phyloP scores from a whole-genome alignment of 2,113 vertebrate species.

The Thalassoma bifasciatum region DNA sequence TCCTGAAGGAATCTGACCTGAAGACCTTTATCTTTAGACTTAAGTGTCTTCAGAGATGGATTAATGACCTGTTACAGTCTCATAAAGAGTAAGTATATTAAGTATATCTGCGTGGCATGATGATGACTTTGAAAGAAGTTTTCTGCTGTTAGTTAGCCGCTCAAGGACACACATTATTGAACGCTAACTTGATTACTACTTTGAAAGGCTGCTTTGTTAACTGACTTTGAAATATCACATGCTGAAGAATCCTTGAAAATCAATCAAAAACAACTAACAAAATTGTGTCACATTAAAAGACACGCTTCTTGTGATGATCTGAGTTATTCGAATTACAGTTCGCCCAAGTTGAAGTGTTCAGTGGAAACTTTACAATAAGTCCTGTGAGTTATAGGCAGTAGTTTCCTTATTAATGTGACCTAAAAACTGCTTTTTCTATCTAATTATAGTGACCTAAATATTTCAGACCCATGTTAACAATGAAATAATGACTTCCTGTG shows the following conservation, averaged over 20 bases:
- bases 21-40: not conserved
- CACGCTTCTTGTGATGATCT: not conserved
- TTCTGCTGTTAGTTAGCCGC: too few species aligned
- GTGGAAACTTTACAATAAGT: not conserved
- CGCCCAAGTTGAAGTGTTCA: not conserved
- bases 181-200: not conserved
- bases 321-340: too few species aligned
- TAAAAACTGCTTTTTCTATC: not conserved
- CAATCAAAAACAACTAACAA: not conserved
- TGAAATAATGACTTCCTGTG: conserved; percentile 17
- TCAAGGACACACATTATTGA: not conserved
- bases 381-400: not conserved
- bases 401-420: not conserved
- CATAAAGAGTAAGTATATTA: not conserved
- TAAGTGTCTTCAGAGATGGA: not conserved
- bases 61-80: not conserved
- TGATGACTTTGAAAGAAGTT: too few species aligned
- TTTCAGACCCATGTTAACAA: not conserved
- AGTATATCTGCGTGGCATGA: not conserved
- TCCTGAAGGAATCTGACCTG: not conserved
- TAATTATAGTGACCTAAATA: not conserved
- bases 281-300: not conserved
- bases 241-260: not conserved
- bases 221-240: not conserved
- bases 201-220: not conserved